phyloP scores from a whole-genome alignment of 2,113 vertebrate species.

The Ophthalmolycus amberensis region DNA sequence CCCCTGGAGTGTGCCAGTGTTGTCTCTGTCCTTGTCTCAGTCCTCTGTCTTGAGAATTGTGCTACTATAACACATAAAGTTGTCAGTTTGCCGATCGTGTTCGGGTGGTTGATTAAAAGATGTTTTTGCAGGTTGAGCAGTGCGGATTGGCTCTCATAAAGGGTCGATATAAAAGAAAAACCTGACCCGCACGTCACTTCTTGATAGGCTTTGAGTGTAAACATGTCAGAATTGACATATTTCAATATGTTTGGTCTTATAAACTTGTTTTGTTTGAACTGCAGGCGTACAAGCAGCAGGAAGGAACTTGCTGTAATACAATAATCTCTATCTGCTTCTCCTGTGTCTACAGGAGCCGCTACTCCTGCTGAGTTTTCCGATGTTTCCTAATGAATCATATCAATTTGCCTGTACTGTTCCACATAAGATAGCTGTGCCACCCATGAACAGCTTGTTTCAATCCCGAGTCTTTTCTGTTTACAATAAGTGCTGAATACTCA shows the following conservation, averaged over 20 bases:
- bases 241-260: background rate
- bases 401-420: background rate
- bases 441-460: background rate
- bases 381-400: conserved; percentile 16
- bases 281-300: background rate
- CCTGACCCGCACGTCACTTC: background rate
- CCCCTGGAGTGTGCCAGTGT: background rate
- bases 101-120: background rate
- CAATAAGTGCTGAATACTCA: background rate
- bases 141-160: background rate
- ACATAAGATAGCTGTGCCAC: background rate
- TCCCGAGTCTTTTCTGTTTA: background rate
- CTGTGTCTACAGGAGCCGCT: background rate
- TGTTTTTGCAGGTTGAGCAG: background rate
- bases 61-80: background rate
- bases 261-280: background rate
- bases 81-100: background rate
- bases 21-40: background rate
- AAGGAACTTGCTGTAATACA: conserved; percentile 6
- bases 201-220: background rate
- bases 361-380: conserved; percentile 7
- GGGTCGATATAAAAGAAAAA: background rate
- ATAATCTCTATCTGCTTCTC: background rate
- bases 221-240: background rate
- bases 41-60: background rate